A percentile compares a stretch with the other conserved stretches of the same genome.
These are phyloP conservation scores for Microctonus hyperodae DNA, from an alignment of 2,888 invertebrate species.

Conservation along the genomic window DNA sequence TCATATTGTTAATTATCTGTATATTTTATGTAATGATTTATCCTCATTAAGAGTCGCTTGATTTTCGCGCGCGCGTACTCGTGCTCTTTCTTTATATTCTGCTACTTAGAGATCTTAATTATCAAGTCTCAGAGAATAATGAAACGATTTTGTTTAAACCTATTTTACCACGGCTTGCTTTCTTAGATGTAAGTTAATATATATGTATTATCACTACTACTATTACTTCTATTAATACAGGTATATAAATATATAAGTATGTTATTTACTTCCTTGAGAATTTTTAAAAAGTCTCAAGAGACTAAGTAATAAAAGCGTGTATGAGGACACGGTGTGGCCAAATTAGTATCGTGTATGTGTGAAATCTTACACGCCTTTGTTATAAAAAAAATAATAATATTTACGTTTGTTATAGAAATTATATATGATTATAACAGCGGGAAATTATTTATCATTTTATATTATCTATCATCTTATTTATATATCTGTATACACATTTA, in stretches of 20 bases:
- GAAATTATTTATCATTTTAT: not conserved
- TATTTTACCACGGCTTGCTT: not conserved
- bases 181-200: not conserved
- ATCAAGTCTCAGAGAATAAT: not conserved
- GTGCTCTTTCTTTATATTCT: not conserved
- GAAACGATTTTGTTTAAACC: not conserved
- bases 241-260: too few species aligned
- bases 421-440: not conserved
- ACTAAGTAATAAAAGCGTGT: not conserved
- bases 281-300: conserved; percentile 43
- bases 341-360: conserved; percentile 13
- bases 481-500: not conserved
- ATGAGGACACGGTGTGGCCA: conserved; percentile 28
- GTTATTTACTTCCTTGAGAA: conserved; percentile 60
- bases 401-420: not conserved
- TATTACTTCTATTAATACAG: too few species aligned
- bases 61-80: too few species aligned
- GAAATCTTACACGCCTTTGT: not conserved
- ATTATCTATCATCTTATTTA: not conserved
- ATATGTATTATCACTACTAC: too few species aligned
- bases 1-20: not conserved
- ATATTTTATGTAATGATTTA: not conserved
- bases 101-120: not conserved
- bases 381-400: not conserved
- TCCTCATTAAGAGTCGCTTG: conserved; percentile 14